Conservation (phyloP, 1,140 invertebrate species). For the Drosophila aff. region DNA sequence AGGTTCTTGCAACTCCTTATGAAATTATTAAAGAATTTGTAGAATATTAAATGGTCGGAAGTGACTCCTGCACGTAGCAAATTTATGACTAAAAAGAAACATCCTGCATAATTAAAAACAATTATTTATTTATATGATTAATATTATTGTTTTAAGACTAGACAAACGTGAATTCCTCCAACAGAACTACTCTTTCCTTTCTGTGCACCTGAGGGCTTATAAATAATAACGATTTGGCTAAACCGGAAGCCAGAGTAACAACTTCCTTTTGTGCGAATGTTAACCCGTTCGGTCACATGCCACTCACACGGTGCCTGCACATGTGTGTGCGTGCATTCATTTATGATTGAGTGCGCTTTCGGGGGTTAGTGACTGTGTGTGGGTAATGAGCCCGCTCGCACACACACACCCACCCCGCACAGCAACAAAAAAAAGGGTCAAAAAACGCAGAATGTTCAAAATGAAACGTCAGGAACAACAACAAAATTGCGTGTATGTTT, state of each 20-base stretch:
- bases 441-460: slow-evolving; percentile 64
- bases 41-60: too few relatives aligned
- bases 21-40: too few relatives aligned
- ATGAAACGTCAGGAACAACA: slow-evolving; percentile 63
- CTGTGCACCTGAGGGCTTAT: slow-evolving; percentile 49
- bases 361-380: slow-evolving; percentile 14
- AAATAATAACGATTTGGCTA: slow-evolving; percentile 80
- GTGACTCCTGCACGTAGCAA: too few relatives aligned
- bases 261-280: slow-evolving; percentile 80
- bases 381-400: slow-evolving; percentile 49
- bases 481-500: slow-evolving; percentile 59
- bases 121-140: too few relatives aligned
- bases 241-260: slow-evolving; percentile 79
- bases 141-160: too few relatives aligned
- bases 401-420: neutral
- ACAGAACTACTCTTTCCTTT: neutral
- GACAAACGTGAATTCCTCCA: too few relatives aligned
- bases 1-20: too few relatives aligned
- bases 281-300: slow-evolving; percentile 73
- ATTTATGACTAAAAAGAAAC: too few relatives aligned
- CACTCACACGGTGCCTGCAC: slow-evolving; percentile 45
- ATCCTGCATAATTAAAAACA: too few relatives aligned
- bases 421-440: slow-evolving; percentile 49
- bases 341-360: slow-evolving; percentile 77
- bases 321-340: slow-evolving; percentile 59